Conservation (phyloP, 2,888 invertebrate genomes). For the Andricus quercusramuli region DNA sequence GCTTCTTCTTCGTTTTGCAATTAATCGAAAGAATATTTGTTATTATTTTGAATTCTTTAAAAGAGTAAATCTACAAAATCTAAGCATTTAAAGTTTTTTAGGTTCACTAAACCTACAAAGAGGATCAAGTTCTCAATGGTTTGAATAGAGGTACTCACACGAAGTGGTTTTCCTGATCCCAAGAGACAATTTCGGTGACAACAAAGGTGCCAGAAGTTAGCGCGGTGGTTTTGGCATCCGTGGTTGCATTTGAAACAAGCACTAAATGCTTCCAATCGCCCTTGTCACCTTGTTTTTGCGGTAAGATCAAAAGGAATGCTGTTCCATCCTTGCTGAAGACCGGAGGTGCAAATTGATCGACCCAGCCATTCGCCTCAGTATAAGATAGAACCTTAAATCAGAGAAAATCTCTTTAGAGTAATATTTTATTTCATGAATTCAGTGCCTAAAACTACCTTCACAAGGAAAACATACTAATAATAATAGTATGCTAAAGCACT, state of each 20-base stretch:
- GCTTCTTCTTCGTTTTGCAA: too few relatives aligned
- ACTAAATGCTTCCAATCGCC: conserved; percentile 85
- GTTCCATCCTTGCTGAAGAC: conserved; percentile 85
- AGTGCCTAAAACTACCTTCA: too few relatives aligned
- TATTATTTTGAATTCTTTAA: too few relatives aligned
- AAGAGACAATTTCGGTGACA: conserved; percentile 87
- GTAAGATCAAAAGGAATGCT: conserved; percentile 86
- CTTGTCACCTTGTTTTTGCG: conserved; percentile 82
- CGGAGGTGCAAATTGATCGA: conserved; percentile 88
- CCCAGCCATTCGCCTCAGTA: conserved; percentile 84
- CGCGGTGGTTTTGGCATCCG: conserved; percentile 75
- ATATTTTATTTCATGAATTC: too few relatives aligned
- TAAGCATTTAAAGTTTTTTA: not conserved
- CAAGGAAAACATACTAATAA: too few relatives aligned
- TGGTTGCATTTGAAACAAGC: conserved; percentile 78
- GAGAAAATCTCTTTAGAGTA: conserved; percentile 24
- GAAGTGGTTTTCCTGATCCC: conserved; percentile 84
- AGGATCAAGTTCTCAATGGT: conserved; percentile 5
- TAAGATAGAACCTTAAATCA: conserved; percentile 67
- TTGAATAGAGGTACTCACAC: conserved; percentile 81
- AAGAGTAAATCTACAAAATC: not conserved
- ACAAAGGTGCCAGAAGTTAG: conserved; percentile 85
- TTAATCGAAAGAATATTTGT: too few relatives aligned
- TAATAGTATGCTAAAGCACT: too few relatives aligned
- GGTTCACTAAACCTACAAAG: not conserved